These are phyloP conservation scores for Virgularia gustaviana DNA, from an alignment of 92 coral and sea anemone genomes.

Conservation along the genomic window DNA sequence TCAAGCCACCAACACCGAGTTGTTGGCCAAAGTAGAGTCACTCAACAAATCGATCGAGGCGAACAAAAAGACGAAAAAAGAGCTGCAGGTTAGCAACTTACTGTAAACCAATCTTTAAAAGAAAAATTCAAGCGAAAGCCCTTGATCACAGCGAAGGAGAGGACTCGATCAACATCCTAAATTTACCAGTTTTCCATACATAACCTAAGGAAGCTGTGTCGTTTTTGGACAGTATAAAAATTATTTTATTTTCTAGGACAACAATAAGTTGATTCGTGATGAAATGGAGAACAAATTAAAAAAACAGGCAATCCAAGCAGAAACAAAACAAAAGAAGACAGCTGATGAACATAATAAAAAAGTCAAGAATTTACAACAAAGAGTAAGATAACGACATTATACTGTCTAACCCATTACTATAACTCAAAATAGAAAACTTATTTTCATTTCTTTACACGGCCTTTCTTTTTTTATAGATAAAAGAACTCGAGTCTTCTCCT, in stretches of 20 bases:
- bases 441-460: background rate
- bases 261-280: conserved; percentile 67
- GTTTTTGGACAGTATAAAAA: background rate
- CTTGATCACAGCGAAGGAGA: background rate
- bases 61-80: conserved; percentile 72
- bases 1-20: conserved; percentile 68
- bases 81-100: conserved; percentile 68
- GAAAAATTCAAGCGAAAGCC: too few relatives aligned
- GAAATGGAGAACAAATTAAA: conserved; percentile 87
- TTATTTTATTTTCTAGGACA: conserved; percentile 66
- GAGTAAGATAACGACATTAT: conserved; percentile 48
- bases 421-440: background rate
- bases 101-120: background rate
- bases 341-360: conserved; percentile 87
- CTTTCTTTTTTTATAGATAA: conserved; percentile 58
- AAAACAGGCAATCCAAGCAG: conserved; percentile 71
- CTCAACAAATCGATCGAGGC: conserved; percentile 67
- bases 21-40: conserved; percentile 77
- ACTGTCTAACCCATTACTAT: background rate
- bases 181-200: too few relatives aligned
- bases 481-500: conserved; percentile 80
- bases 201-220: too few relatives aligned
- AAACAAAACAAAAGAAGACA: conserved; percentile 79
- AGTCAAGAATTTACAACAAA: conserved; percentile 82
- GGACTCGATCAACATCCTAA: background rate